Evolutionary conservation across 1,140 invertebrate species (phyloP).

Genomic region (Penaeus japonicus): DNA sequence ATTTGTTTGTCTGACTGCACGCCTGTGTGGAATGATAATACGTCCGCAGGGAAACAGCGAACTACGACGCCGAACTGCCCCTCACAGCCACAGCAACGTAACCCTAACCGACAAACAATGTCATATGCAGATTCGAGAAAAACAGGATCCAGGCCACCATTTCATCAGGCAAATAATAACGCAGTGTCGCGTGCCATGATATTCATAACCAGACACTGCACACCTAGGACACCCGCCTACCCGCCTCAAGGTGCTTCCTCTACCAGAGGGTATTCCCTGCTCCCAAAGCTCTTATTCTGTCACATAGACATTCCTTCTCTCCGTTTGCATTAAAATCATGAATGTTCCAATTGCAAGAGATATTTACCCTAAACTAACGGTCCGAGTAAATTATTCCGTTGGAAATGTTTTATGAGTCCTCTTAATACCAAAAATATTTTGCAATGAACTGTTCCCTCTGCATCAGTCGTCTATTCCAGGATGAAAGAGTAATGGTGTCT

Average conservation of each 20-base stretch:
- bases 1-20: slow-evolving; percentile 49
- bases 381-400: too few species aligned
- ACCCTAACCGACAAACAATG: background rate
- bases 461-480: too few species aligned
- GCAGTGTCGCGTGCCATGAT: slow-evolving; percentile 9
- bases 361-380: too few species aligned
- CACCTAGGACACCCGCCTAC: background rate
- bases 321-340: too few species aligned
- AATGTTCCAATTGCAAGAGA: too few species aligned
- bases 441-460: too few species aligned
- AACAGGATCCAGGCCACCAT: background rate
- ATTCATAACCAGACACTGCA: background rate
- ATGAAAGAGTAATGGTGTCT: too few species aligned
- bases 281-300: background rate
- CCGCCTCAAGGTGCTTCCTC: background rate
- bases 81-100: background rate
- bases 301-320: too few species aligned
- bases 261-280: background rate
- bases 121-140: background rate
- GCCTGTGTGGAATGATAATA: slow-evolving; percentile 32
- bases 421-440: too few species aligned
- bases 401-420: too few species aligned
- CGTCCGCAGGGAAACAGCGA: background rate
- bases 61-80: background rate
- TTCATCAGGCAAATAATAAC: slow-evolving; percentile 11